Conservation (phyloP, 2,113 vertebrate species). For the Syngnathus floridae region DNA sequence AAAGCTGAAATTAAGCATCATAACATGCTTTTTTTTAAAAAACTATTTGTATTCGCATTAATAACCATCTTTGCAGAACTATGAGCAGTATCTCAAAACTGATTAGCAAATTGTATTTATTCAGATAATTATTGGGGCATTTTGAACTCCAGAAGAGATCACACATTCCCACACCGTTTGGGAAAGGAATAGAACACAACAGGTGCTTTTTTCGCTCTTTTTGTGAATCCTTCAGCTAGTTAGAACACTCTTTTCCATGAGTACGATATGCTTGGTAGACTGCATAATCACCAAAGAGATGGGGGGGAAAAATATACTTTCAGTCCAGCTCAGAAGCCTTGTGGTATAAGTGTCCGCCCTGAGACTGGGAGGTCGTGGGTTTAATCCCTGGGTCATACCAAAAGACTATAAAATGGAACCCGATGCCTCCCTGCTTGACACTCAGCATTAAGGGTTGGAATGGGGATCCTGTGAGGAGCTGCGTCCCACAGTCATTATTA, state of each 20-base stretch:
- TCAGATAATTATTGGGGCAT: not conserved
- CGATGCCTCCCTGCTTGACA: too few relatives aligned
- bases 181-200: conserved; percentile 13
- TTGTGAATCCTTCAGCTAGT: conserved; percentile 24
- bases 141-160: not conserved
- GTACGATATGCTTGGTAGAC: conserved; percentile 33
- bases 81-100: not conserved
- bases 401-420: too few relatives aligned
- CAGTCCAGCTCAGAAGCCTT: not conserved
- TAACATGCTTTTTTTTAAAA: too few relatives aligned
- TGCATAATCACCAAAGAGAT: conserved; percentile 45
- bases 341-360: too few relatives aligned
- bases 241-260: conserved; percentile 50
- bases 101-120: not conserved
- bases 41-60: too few relatives aligned
- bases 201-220: conserved; percentile 7
- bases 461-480: too few relatives aligned
- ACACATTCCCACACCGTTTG: not conserved
- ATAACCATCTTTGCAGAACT: not conserved
- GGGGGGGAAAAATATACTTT: conserved; percentile 43
- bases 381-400: too few relatives aligned
- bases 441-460: too few relatives aligned
- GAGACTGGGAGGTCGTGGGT: too few relatives aligned
- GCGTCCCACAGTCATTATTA: too few relatives aligned
- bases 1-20: too few relatives aligned